phyloP scores from a whole-genome alignment of 37 sponge, comb jelly and placozoan species.

The Hormiphora californensis region DNA sequence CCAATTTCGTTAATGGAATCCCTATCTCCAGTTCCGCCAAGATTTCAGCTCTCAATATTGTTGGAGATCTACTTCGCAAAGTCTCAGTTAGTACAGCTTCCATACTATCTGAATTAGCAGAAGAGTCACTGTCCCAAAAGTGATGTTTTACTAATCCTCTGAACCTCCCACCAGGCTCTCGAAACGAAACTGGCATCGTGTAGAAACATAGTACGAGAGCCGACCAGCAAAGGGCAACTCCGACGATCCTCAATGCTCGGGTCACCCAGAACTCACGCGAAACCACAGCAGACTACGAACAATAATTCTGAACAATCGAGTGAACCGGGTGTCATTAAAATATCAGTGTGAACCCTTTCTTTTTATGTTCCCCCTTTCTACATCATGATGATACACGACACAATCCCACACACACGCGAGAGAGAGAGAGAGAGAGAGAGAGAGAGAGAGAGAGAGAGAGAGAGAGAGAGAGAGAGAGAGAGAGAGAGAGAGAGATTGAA shows the following conservation, averaged over 20 bases:
- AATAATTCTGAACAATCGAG: no score
- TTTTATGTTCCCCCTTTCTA: no score
- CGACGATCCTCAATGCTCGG: background rate
- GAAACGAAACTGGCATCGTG: conserved; percentile 13
- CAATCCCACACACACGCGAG: no score
- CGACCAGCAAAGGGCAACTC: background rate
- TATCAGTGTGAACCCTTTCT: no score
- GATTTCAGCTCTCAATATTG: conserved; percentile 91
- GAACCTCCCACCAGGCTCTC: background rate
- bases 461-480: no score
- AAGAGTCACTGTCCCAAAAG: background rate
- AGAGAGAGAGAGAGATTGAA: no score
- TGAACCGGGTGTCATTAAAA: no score
- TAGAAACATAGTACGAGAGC: conserved; percentile 13
- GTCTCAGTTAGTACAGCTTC: conserved; percentile 82
- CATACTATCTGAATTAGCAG: background rate
- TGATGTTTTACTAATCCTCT: background rate
- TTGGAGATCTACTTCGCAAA: conserved; percentile 88
- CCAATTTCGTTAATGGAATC: conserved; percentile 24
- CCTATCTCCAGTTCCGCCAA: conserved; percentile 61
- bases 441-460: no score
- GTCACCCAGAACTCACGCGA: no score
- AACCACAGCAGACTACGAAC: no score
- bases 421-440: no score
- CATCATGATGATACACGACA: no score